Evolutionary conservation across 2,888 invertebrate genomes (phyloP), one percentile per base, ranked within the genome.

Genomic region (Coenonympha glycerion): DNA sequence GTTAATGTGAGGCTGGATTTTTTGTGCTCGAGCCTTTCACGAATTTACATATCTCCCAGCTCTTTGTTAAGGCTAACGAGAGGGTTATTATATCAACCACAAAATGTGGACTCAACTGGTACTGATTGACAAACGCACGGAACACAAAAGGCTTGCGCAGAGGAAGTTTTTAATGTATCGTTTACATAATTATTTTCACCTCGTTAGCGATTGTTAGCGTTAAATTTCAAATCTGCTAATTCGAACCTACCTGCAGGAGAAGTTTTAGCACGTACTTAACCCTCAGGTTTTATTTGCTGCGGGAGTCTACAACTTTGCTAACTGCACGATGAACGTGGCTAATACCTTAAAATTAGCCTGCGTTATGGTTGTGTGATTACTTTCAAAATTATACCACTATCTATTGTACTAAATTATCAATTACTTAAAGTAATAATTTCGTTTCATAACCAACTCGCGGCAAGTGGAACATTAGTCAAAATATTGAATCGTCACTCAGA

Each of bases 81-180:
- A 84, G 77, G 74, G 73, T 76, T 78, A 83, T 86, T 85, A 85
- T 80, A 77, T 80, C 69, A 71, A 83, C 84, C 85, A 79, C 84
- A 84, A 79, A 81, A 76, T 72, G 66, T 75, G 66, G 71, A 74
- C 69, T 72, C 73, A 78, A 72, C 72, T 69, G 69, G 68, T 72
- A 71, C 66, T 77, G 82, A 83, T 81, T 84, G 84, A 84, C 81
- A 81, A 79, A 72, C 68, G 74, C 60, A 68, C 63, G 61, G 64
- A 71, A 64, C 60, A 76, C 72, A 74, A 72, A 73, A 72, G 66
- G 66, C 73, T 71, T 73, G 70, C 64, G 61, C 61, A 64, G 70
- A 72, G 58, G 62, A 59, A 62, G 63, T 66, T 68, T 68, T 69
- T 64, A 54, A 58, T 52, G 60, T 69, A 68, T 64, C 60, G 57